Evolutionary conservation across 2,797 vertebrate genomes (phyloP), one percentile per base, ranked within the genome.

Genomic region (Chaetophractus vellerosus): DNA sequence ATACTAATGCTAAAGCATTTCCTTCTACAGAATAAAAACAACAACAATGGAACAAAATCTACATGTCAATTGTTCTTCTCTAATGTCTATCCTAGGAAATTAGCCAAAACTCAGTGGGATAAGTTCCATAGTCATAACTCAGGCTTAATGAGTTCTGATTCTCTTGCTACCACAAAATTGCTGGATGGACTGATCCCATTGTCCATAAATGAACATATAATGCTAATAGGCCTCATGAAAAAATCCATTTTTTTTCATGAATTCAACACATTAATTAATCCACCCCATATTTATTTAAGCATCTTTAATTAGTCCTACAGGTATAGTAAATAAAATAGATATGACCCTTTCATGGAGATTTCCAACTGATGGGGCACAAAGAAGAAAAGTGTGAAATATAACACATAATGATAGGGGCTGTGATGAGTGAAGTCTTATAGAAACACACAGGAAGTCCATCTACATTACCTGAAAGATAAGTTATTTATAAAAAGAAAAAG

Each of bases 231-330:
- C 31, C 55, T 80, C 33, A 26, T n/a, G 48, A 86, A 14, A 3
- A 83, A 79, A 26, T 91, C 61, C 38, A 50, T 85, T 84, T 93
- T 84, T 93, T 45, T 94, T 90, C 81, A 92, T 68, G 23, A 94
- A 38, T 59, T 91, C 9, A 78, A 50, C 26, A 48, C 21, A 64
- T 74, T 74, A 50, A 24, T 87, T 79, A 76, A 79, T 69, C 83
- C 12, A 84, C 45, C 26, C 26, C 0, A 1, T 74, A 74, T 78
- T 68, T 90, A 84, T 72, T 72, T 68, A 71, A 90, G 28, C 21
- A 72, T 84, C 64, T 87, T 63, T 24, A 75, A 41, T 68, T n/a
- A 66, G 26, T 75, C n/a, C 2, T 88, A 45, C 6, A 31, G 9
- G 2, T n/a, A 74, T 55, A 69, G 52, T 80, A 45, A 94, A 61